Base-by-base conservation (phyloP, 2,888 invertebrate species). In the Drosophila sordidula region DNA sequence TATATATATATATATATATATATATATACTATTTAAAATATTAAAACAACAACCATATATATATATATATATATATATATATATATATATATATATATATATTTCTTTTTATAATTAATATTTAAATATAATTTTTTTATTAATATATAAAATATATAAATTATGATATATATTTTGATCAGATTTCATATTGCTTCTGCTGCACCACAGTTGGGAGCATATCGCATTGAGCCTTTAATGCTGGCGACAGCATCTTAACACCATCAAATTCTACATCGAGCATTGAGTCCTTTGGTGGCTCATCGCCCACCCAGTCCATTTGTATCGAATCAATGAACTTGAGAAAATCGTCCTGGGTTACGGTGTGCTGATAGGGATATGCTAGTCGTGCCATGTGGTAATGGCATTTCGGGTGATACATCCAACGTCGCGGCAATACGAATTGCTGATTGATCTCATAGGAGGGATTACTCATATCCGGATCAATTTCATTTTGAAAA, bases 381-480 rank as follows among this genome's bases (percentile, higher is more conserved):
- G 0, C 0, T 0, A 72, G 14, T 0, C 3, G 0, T 3, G 1
- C 0, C 32, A 26, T 1, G 26, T 79, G 80, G 42, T 77, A 79
- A 2, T 34, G 22, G 11, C 78, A 77, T 4, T 26, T 55, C 4
- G 22, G 14, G n/a, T 73, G 44, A 29, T 64, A 77, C 6, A 66
- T 34, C 80, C 77, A 77, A 0, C 9, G 25, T 4, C 78, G 77
- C 0, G 73, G 63, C 12, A 16, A 25, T 1, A 52, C 25, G 2
- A 3, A 1, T 12, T 42, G 18, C 0, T 41, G 18, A 0, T 16
- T 4, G 0, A 11, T 2, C 1, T 11, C 12, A 0, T 1, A 0
- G 39, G 3, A 0, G 12, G 8, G 5, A 8, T 9, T 9, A 29
- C 9, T 9, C 3, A 0, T 1, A 26, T 34, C 64, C 51, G 0